Base-by-base conservation (phyloP, 2,888 invertebrate species). In the Cecidostiba fungosa region DNA sequence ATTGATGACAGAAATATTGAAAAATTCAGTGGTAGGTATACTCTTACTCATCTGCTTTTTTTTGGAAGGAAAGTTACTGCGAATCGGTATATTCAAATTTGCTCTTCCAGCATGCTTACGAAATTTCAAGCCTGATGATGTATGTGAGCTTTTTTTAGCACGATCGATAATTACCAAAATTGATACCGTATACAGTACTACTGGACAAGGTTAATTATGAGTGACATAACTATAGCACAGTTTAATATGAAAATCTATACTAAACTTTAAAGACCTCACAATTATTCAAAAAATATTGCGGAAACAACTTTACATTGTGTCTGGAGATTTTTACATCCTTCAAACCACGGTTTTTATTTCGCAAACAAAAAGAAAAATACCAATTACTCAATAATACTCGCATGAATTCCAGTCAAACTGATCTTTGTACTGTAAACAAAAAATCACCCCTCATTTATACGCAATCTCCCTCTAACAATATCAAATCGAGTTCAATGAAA, bases 111-210 rank as follows among this genome's bases (percentile, higher is more conserved):
- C 16, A 50, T 10, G 23, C 54, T 54, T 54, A 19, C 23, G 10
- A 59, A 59, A 59, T 59, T 62, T 62, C 12, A 12, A 3, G 14
- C 62, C 3, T 26, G 12, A 0, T 6, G 10, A 12, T 26, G 14
- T 66, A 26, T 26, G 6, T 23, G 29, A 66, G 66, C 66, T 72
- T 72, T 72, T 72, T 72, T 72, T 5, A 39, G 72, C 23, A 23
- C 72, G n/a, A 72, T 72, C 72, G 4, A 72, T 72, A 39, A n/a
- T 39, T 72, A 14, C 72, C 39, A 72, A 72, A 72, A 72, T 23
- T 10, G 43, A 8, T 32, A 54, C 6, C 19, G 14, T 6, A 69
- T 69, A 19, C 29, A 29, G 32, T 4, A 12, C 16, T 4, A 12
- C 16, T 14, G 3, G 14, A 69, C 19, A 19, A 19, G 19, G 54